These are phyloP conservation scores for Noctua comes DNA, from an alignment of 2,888 invertebrate genomes.

Conservation along the genomic window DNA sequence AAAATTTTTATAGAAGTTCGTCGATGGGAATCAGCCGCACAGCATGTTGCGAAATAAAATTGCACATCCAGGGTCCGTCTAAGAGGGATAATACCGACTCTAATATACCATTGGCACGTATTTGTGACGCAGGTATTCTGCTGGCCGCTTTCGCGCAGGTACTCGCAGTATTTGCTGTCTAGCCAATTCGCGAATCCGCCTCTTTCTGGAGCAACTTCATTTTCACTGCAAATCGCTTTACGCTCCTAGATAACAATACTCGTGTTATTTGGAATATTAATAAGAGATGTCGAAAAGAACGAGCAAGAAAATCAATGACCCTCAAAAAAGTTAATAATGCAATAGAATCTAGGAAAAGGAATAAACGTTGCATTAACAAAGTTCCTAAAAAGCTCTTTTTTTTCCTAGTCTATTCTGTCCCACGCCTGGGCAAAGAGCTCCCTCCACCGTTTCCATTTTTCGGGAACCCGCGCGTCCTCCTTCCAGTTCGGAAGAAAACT, in stretches of 20 bases:
- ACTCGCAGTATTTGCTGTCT: conserved; percentile 82
- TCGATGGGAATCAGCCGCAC: not conserved
- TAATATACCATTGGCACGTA: conserved; percentile 29
- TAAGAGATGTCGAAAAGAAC: not conserved
- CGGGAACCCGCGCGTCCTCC: too few species aligned
- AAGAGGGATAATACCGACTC: not conserved
- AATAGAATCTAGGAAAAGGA: not conserved
- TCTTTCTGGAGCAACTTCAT: conserved; percentile 60
- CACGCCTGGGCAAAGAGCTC: too few species aligned
- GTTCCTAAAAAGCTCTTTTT: not conserved
- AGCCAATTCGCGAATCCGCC: conserved; percentile 82
- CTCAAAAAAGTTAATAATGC: not conserved
- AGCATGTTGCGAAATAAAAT: not conserved
- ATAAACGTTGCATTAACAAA: not conserved
- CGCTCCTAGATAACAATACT: conserved; percentile 66
- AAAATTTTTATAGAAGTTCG: not conserved
- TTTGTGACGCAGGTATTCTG: not conserved
- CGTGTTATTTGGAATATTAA: not conserved
- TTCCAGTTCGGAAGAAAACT: too few species aligned
- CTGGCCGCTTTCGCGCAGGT: conserved; percentile 64
- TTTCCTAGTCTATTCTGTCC: too few species aligned
- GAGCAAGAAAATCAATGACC: not conserved
- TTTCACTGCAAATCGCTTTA: conserved; percentile 37
- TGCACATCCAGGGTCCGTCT: not conserved
- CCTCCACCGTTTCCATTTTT: too few species aligned